phyloP scores from a whole-genome alignment of 2,888 invertebrate species.

The Epinotia demarniana region DNA sequence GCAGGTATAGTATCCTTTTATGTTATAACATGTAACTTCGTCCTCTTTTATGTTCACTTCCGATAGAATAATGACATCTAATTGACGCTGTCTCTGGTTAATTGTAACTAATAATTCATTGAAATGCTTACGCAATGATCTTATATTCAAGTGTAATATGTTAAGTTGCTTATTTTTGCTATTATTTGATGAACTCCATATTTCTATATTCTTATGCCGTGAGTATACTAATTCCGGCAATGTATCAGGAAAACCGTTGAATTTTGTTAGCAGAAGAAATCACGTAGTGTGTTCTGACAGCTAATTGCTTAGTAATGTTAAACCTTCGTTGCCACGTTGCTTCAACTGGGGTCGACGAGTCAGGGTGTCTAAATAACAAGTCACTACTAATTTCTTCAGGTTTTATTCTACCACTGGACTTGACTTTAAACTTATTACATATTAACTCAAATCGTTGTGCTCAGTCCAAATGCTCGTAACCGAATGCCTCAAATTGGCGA shows the following conservation, averaged over 20 bases:
- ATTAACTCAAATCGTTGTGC: no score
- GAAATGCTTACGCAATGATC: constrained; percentile 35
- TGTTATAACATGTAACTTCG: constrained; percentile 11
- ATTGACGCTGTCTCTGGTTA: background rate
- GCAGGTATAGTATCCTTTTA: constrained; percentile 18
- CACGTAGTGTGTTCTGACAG: background rate
- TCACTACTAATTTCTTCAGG: no score
- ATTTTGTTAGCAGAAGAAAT: constrained; percentile 1
- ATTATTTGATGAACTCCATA: no score
- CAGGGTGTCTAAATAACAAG: no score
- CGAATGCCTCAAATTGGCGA: no score
- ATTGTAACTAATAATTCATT: constrained; percentile 18
- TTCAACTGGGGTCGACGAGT: no score
- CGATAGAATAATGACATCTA: constrained; percentile 31
- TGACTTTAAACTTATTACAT: no score
- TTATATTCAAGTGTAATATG: constrained; percentile 34
- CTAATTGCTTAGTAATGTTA: background rate
- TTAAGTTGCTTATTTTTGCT: background rate
- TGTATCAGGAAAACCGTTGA: background rate
- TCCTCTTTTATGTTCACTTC: constrained; percentile 35
- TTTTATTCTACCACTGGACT: no score
- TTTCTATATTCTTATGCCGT: no score
- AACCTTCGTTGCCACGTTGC: no score
- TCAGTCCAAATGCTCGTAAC: no score
- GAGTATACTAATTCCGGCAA: background rate